Evolutionary conservation across 1,140 invertebrate species (phyloP).

Genomic region (Nasonia vitripennis): DNA sequence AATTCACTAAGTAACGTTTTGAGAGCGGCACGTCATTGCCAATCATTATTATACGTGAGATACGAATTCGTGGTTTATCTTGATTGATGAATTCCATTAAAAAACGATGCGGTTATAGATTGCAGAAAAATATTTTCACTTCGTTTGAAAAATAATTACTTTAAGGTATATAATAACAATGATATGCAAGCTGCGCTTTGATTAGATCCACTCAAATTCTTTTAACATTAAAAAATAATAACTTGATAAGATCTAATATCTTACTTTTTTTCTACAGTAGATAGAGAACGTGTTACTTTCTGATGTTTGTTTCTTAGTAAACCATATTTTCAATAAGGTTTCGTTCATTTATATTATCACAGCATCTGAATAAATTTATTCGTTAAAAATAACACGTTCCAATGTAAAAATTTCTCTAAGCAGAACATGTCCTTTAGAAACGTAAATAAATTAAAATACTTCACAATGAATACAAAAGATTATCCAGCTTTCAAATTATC

Average conservation of each 20-base stretch:
- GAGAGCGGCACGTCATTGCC: neutral
- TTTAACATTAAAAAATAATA: neutral
- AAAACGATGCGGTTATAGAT: slow-evolving; percentile 20
- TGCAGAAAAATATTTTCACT: neutral
- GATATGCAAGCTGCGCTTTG: neutral
- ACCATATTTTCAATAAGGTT: no score
- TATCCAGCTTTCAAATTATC: neutral
- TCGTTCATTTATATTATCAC: no score
- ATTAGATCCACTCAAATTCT: slow-evolving; percentile 11
- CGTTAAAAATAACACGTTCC: no score
- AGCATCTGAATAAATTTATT: no score
- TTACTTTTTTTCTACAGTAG: no score
- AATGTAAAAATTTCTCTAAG: no score
- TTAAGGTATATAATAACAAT: slow-evolving; percentile 17
- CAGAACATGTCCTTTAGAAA: no score
- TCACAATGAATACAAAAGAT: neutral
- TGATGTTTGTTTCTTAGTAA: no score
- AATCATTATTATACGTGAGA: slow-evolving; percentile 19
- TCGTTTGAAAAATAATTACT: slow-evolving; percentile 3
- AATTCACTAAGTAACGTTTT: slow-evolving; percentile 35
- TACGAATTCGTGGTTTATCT: slow-evolving; percentile 5
- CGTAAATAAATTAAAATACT: neutral
- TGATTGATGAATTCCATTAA: slow-evolving; percentile 38
- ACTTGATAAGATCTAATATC: neutral
- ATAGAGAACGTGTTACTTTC: no score